Evolutionary conservation across 2,888 invertebrate genomes (phyloP), one percentile per base, ranked within the genome.

Genomic region (Tortricodes alternella): DNA sequence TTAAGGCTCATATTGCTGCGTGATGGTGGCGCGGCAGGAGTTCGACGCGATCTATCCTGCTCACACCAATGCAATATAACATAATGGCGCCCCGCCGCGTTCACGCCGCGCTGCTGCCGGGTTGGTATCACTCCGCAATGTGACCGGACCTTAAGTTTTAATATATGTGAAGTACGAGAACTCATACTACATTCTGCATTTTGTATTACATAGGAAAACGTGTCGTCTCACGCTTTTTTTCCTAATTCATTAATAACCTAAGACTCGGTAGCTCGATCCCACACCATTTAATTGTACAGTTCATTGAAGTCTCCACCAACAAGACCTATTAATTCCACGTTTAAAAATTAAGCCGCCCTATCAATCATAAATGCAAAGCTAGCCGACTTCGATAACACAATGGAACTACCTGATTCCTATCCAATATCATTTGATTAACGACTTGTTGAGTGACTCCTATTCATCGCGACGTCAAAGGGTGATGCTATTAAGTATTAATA

Each of bases 371-470:
- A 63, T 63, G 69, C 71, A 83, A 85, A 80, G 78, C 73, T 68
- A 64, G 83, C 86, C 89, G 88, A 75, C 83, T 74, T 73, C 70
- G 67, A 67, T 73, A 74, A 74, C 73, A 89, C 88, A 90, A 90
- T 83, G 67, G 73, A 74, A 89, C 89, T 89, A 90, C 89, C 89
- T 87, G 85, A 87, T 88, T 82, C 77, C 71, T 76, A 81, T 78
- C 84, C 83, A 87, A 88, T 86, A 85, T 78, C 71, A 67, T 76
- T 85, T 89, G 89, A 90, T 90, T 90, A 90, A 90, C 89, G 89
- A 90, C 76, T 76, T 79, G 85, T 88, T 89, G 89, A 89, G 89
- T 87, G 88, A 89, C 83, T 86, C 73, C 87, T 83, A 88, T 89
- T 89, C 83, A 87, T 76, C 63, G 76, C 71, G 63, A 72, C 78